These are phyloP conservation scores for Styela clava DNA, from an alignment of 23 tunicate species.

Conservation along the genomic window DNA sequence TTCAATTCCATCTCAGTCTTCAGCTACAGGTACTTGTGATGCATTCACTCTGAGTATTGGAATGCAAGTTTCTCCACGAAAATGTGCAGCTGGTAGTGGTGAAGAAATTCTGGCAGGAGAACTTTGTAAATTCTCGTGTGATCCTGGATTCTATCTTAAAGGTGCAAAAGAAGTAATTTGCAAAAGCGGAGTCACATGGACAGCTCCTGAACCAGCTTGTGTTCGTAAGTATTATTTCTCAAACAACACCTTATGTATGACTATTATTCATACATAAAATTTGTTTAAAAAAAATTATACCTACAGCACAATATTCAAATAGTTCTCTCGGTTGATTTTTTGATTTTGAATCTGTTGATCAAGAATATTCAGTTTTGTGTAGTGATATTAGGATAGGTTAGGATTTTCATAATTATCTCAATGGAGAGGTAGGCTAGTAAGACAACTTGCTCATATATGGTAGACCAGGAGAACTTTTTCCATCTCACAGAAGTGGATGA, in stretches of 20 bases:
- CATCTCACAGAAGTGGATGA: too few relatives aligned
- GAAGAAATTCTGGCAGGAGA: neutral
- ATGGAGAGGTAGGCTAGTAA: too few relatives aligned
- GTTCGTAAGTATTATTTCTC: neutral
- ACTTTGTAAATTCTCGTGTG: constrained; percentile 30
- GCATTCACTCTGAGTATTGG: constrained; percentile 5
- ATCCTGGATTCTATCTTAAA: constrained; percentile 13
- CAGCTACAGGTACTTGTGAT: neutral
- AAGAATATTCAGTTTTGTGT: too few relatives aligned
- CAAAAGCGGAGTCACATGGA: neutral
- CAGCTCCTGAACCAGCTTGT: constrained; percentile 1
- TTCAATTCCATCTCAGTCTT: neutral
- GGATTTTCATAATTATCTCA: too few relatives aligned
- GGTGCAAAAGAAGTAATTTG: constrained; percentile 21
- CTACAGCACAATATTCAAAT: too few relatives aligned
- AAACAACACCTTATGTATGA: neutral
- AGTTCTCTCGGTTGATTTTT: too few relatives aligned
- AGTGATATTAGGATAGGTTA: too few relatives aligned
- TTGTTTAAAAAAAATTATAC: too few relatives aligned
- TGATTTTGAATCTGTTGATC: too few relatives aligned
- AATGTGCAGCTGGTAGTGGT: neutral
- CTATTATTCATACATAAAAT: too few relatives aligned
- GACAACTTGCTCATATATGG: too few relatives aligned
- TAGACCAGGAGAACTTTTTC: too few relatives aligned
- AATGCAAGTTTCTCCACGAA: neutral